phyloP scores from a whole-genome alignment of 2,113 vertebrate genomes.

The Microcebus jonahi region DNA sequence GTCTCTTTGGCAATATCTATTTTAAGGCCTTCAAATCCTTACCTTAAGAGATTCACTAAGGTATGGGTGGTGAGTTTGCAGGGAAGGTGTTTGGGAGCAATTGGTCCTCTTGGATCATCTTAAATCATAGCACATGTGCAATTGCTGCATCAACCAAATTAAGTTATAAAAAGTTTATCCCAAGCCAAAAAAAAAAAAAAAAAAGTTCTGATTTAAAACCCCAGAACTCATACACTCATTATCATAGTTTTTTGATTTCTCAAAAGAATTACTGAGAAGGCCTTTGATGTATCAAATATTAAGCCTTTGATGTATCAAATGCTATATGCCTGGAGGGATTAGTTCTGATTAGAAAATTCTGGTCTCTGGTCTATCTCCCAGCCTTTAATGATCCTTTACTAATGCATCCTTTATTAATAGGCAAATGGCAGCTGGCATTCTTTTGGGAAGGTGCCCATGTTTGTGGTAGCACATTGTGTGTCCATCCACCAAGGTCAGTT shows the following conservation, averaged over 20 bases:
- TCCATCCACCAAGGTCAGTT: not conserved
- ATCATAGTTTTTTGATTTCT: slow-evolving; percentile 70
- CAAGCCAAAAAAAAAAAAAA: not conserved
- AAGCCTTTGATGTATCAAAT: slow-evolving; percentile 66
- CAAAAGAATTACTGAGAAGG: slow-evolving; percentile 69
- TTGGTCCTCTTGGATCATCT: not conserved
- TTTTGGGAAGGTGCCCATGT: fast-evolving
- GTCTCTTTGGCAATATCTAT: not conserved
- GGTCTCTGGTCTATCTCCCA: not conserved
- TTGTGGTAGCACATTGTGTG: not conserved
- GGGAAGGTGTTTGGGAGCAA: not conserved
- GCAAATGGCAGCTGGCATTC: not conserved
- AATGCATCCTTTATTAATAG: not conserved
- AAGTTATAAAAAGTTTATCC: slow-evolving; percentile 65
- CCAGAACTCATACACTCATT: slow-evolving; percentile 62
- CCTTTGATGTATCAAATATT: slow-evolving; percentile 78
- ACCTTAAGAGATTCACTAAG: not conserved
- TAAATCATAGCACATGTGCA: not conserved
- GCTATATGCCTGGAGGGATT: slow-evolving; percentile 66
- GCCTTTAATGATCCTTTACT: not conserved
- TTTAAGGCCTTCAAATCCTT: not conserved
- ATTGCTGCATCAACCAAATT: not conserved
- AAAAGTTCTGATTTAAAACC: slow-evolving; percentile 59
- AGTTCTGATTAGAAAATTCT: slow-evolving; percentile 68
- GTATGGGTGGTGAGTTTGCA: not conserved